A percentile compares a stretch with the other conserved stretches of the same genome.
Evolutionary conservation across 2,797 vertebrate genomes (phyloP).

Genomic region (Eupleurogrammus muticus): DNA sequence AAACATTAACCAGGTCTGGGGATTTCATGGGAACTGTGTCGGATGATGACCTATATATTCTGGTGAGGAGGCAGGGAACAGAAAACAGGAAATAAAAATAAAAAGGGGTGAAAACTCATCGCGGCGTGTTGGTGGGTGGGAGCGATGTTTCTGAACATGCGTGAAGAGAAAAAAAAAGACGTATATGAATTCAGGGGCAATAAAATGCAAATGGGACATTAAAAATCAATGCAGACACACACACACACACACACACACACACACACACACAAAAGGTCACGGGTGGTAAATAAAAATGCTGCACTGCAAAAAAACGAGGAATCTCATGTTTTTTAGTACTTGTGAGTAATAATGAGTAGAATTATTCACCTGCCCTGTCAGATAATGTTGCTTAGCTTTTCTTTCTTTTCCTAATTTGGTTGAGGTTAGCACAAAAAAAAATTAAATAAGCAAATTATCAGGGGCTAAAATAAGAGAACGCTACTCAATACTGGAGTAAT

Average conservation of each 20-base stretch:
- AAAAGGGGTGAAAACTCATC: constrained; percentile 35
- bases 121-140: constrained; percentile 41
- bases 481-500: too few relatives aligned
- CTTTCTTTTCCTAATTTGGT: too few relatives aligned
- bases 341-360: background rate
- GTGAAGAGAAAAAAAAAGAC: too few relatives aligned
- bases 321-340: too few relatives aligned
- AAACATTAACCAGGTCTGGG: constrained; percentile 31
- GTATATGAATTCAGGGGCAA: constrained; percentile 35
- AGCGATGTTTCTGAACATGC: constrained; percentile 52
- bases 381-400: too few relatives aligned
- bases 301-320: too few relatives aligned
- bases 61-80: constrained; percentile 6
- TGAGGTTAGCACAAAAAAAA: too few relatives aligned
- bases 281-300: constrained; percentile 54
- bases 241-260: background rate
- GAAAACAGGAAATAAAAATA: constrained; percentile 31
- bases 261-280: constrained; percentile 30
- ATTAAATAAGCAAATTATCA: too few relatives aligned
- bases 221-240: constrained; percentile 32
- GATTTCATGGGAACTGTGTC: constrained; percentile 31
- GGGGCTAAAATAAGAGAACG: too few relatives aligned
- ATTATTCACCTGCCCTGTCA: too few relatives aligned
- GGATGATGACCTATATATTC: constrained; percentile 52
- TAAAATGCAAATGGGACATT: constrained; percentile 41